Conservation (phyloP, 2,888 invertebrate species). For the Ichneumon xanthorius region DNA sequence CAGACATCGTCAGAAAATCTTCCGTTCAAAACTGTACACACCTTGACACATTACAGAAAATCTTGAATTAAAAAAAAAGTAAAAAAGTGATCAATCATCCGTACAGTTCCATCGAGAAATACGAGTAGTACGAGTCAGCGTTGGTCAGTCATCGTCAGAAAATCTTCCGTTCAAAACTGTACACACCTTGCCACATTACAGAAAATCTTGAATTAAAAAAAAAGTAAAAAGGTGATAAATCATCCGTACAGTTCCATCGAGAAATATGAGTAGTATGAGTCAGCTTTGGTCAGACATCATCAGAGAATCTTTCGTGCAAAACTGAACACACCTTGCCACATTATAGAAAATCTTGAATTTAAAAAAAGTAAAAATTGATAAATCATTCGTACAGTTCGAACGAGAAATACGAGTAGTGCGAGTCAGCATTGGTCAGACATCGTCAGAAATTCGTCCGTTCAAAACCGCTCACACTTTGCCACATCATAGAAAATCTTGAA, state of each 20-base stretch:
- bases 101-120: background rate
- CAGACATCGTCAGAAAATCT: background rate
- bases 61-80: too few species aligned
- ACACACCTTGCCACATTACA: too few species aligned
- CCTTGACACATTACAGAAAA: background rate
- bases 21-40: background rate
- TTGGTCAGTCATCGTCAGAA: constrained; percentile 1
- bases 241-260: background rate
- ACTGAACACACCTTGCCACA: background rate
- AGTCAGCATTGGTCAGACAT: constrained; percentile 3
- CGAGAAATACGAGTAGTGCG: constrained; percentile 1
- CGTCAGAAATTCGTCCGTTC: too few species aligned
- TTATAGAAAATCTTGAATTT: too few species aligned
- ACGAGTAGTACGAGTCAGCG: constrained; percentile 1
- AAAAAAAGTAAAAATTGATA: background rate
- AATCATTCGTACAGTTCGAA: background rate
- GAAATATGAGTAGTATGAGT: background rate
- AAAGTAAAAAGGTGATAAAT: background rate
- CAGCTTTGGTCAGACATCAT: too few species aligned
- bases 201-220: background rate
- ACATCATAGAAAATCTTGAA: too few species aligned
- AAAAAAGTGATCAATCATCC: background rate
- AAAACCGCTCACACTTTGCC: background rate
- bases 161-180: too few species aligned
- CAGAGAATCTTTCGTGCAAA: background rate